Conservation (phyloP, 1,140 invertebrate species). For the Monomorium pharaonis region DNA sequence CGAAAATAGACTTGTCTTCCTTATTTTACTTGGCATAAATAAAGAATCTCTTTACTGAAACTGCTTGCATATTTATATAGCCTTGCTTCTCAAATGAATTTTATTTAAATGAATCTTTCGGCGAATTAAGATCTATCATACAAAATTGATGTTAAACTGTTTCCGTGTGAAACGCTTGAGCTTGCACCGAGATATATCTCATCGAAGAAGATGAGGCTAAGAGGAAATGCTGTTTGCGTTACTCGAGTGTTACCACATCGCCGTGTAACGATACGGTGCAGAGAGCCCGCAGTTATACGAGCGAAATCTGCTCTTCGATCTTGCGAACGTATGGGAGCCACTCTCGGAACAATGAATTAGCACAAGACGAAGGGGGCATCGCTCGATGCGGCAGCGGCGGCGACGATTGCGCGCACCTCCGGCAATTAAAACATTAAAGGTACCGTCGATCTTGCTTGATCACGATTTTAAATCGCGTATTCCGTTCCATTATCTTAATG, state of each 20-base stretch:
- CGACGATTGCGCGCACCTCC: constrained; percentile 19
- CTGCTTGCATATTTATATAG: neutral
- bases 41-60: neutral
- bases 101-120: neutral
- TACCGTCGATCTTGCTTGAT: constrained; percentile 31
- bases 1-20: neutral
- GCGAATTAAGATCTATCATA: neutral
- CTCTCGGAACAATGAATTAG: constrained; percentile 36
- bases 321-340: neutral
- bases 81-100: neutral
- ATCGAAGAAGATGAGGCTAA: neutral
- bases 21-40: neutral
- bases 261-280: neutral
- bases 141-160: neutral
- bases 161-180: neutral
- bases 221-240: neutral
- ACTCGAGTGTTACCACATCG: neutral
- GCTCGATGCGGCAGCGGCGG: neutral
- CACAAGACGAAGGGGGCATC: neutral
- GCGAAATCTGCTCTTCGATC: constrained; percentile 12
- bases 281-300: neutral
- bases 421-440: constrained; percentile 46
- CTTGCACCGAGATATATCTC: neutral
- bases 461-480: constrained; percentile 46
- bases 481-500: constrained; percentile 44